Evolutionary conservation across 1,140 invertebrate species (phyloP).

Genomic region (Ceratina australensis): DNA sequence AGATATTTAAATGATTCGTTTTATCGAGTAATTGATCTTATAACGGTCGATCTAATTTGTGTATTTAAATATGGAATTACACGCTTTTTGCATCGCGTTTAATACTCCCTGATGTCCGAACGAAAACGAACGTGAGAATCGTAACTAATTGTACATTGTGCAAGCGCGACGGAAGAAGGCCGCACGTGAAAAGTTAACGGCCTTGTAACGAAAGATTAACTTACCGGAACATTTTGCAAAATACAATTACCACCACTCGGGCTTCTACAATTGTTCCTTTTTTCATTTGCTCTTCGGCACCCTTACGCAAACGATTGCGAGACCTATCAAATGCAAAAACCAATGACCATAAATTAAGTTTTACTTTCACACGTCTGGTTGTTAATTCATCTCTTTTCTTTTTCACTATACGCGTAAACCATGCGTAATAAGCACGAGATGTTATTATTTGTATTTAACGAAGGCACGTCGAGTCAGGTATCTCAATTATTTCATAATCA

Average conservation of each 20-base stretch:
- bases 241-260: conserved; percentile 15
- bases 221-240: conserved; percentile 59
- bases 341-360: too few species aligned
- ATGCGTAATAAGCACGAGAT: too few species aligned
- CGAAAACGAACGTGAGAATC: conserved; percentile 38
- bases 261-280: conserved; percentile 23
- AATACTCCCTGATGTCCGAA: conserved; percentile 11
- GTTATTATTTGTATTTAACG: not conserved
- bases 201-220: conserved; percentile 64
- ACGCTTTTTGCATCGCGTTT: not conserved
- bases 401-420: too few species aligned
- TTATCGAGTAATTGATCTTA: not conserved
- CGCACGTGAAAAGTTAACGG: conserved; percentile 45
- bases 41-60: too few species aligned
- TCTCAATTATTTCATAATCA: not conserved
- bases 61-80: not conserved
- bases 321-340: conserved; percentile 7
- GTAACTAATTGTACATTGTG: conserved; percentile 41
- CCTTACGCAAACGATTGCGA: conserved; percentile 36
- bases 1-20: not conserved
- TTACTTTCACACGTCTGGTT: too few species aligned
- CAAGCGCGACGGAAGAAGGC: conserved; percentile 45
- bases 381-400: not conserved
- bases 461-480: not conserved
- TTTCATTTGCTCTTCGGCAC: conserved; percentile 11